Percentiles rank a stretch among this genome's conserved stretches.
Conservation (phyloP, 2,797 vertebrate species). For the Carduelis carduelis region DNA sequence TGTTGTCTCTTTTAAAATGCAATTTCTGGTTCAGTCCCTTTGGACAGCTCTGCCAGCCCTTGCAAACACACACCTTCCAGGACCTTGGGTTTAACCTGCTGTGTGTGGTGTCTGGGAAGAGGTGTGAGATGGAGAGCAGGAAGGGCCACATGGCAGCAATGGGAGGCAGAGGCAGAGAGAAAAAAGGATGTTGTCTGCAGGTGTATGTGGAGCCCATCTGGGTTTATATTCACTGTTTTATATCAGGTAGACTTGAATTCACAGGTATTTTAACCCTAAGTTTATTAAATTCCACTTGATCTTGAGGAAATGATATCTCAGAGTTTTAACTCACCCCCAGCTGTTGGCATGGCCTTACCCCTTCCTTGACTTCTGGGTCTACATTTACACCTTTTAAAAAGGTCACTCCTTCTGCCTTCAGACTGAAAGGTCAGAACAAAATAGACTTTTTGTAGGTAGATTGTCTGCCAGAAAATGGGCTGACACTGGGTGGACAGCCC, state of each 20-base stretch:
- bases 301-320: neutral
- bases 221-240: neutral
- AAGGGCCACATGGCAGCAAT: neutral
- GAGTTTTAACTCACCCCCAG: neutral
- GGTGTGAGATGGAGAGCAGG: neutral
- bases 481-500: neutral
- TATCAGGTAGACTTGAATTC: neutral
- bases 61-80: slow-evolving; percentile 1
- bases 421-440: neutral
- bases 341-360: neutral
- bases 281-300: neutral
- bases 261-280: neutral
- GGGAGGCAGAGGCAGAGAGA: neutral
- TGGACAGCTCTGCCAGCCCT: slow-evolving; percentile 39
- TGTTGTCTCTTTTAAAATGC: slow-evolving; percentile 52
- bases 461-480: neutral
- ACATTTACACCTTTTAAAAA: neutral
- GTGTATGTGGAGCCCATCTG: neutral
- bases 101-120: neutral
- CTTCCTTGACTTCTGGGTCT: neutral
- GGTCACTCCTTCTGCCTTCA: neutral
- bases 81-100: neutral
- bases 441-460: neutral
- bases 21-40: slow-evolving; percentile 59
- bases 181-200: neutral